Percentiles rank a stretch among this genome's conserved stretches.
phyloP scores from a whole-genome alignment of 2,888 invertebrate species.

The Julus scanicus region DNA sequence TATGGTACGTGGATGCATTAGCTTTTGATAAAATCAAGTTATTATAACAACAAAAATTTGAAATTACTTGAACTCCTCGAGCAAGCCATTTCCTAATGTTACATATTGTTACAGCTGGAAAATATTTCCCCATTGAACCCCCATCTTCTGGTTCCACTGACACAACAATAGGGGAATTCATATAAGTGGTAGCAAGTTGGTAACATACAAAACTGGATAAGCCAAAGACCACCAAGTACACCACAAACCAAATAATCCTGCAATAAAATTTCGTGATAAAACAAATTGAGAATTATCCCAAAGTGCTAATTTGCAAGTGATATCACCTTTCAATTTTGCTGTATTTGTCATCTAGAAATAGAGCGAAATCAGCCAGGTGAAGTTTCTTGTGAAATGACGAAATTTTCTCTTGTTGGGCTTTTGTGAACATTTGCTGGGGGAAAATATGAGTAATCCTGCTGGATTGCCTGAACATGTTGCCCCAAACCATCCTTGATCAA shows the following conservation, averaged over 20 bases:
- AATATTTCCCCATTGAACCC: conserved; percentile 34
- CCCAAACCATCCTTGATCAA: neutral
- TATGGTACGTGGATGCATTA: too few relatives aligned
- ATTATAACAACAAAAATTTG: neutral
- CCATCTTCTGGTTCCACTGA: conserved; percentile 50
- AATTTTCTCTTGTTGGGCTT: neutral
- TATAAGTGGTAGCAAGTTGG: conserved; percentile 30
- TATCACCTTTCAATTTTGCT: conserved; percentile 48
- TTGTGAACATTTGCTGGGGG: neutral
- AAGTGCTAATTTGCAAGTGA: neutral
- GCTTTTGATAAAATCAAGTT: too few relatives aligned
- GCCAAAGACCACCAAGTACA: neutral
- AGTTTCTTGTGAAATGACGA: neutral
- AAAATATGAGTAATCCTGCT: neutral
- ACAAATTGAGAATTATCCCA: neutral
- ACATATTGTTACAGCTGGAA: conserved; percentile 53
- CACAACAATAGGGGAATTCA: conserved; percentile 53
- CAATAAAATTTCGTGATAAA: neutral
- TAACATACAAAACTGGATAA: conserved; percentile 47
- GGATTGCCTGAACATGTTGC: neutral
- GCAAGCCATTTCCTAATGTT: conserved; percentile 55
- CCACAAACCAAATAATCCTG: conserved; percentile 13
- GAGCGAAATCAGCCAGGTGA: conserved; percentile 11
- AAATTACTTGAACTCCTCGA: conserved; percentile 44
- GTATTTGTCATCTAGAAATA: conserved; percentile 36